Evolutionary conservation across 2,888 invertebrate species (phyloP).

Genomic region (Branchipolynoe longqiensis): DNA sequence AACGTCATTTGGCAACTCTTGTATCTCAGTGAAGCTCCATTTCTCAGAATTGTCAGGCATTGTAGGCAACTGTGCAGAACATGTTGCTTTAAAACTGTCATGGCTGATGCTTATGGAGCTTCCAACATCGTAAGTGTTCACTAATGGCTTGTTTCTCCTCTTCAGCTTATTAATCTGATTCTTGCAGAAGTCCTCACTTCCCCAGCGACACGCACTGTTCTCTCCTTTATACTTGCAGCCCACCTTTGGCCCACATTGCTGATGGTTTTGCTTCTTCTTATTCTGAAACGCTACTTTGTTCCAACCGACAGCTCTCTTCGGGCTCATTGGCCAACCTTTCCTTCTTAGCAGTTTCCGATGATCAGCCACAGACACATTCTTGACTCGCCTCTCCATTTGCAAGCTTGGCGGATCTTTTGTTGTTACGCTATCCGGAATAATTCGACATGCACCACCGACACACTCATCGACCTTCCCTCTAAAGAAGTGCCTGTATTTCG

Average conservation of each 20-base stretch:
- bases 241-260: conserved; percentile 12
- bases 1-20: too few species aligned
- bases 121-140: background rate
- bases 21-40: too few species aligned
- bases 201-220: conserved; percentile 1
- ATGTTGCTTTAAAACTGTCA: background rate
- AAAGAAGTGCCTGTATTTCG: background rate
- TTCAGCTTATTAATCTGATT: background rate
- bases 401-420: background rate
- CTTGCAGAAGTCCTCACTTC: background rate
- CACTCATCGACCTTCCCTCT: background rate
- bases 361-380: too few species aligned
- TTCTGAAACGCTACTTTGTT: background rate
- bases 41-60: too few species aligned
- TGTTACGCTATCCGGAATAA: background rate
- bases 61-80: too few species aligned
- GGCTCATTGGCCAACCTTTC: background rate
- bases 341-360: background rate
- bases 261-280: background rate
- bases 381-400: background rate
- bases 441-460: background rate
- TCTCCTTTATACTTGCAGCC: background rate
- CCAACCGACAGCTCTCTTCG: background rate
- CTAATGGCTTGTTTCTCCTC: background rate
- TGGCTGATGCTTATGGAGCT: background rate